Evolutionary conservation across 2,797 vertebrate genomes (phyloP), one percentile per base, ranked within the genome.

Genomic region (Taenioides sp.): DNA sequence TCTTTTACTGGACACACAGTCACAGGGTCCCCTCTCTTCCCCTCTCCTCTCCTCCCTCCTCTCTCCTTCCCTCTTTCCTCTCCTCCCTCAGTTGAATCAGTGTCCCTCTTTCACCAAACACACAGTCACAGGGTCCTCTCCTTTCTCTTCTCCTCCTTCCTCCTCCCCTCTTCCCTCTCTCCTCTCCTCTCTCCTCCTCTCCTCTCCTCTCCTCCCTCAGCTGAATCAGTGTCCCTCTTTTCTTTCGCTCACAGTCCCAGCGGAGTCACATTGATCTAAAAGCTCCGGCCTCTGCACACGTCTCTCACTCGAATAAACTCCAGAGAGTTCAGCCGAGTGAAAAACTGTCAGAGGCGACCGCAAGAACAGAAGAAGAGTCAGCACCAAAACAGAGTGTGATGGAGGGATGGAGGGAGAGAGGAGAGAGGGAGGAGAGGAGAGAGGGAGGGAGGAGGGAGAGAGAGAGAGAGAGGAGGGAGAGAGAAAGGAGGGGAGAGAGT

Each of bases 201-300:
- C 49, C 5, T 17, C 49, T 31, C 27, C 49, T 31, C 27, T 28
- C 14, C 17, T 23, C 18, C 55, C 9, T 4, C 23, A 23, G 59
- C 4, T 28, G 28, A 61, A 31, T 61, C 59, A 7, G 57, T 59
- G 58, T 31, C 9, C 6, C 6, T 18, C 17, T 20, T 18, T 23
- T 34, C 14, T 2, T 1, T 10, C 23, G 20, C 27, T 6, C 2
- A 1, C 7, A 3, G 17, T 61, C 59, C 59, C 28, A 4, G 28
- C 1, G 59, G 59, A 61, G 59, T 6, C 59, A n/a, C 59, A 61
- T 61, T 34, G 59, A 61, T 61, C 59, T 61, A 34, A 61, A 34
- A 61, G 59, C 57, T 7, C 25, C 5, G 57, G 28, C 27, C 23
- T 31, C 17, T 18, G 59, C 27, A 9, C 59, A 11, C 27, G 34